A percentile compares a stretch with the other conserved stretches of the same genome.
phyloP scores from a whole-genome alignment of 2,888 invertebrate species.

The Erebia ligea region DNA sequence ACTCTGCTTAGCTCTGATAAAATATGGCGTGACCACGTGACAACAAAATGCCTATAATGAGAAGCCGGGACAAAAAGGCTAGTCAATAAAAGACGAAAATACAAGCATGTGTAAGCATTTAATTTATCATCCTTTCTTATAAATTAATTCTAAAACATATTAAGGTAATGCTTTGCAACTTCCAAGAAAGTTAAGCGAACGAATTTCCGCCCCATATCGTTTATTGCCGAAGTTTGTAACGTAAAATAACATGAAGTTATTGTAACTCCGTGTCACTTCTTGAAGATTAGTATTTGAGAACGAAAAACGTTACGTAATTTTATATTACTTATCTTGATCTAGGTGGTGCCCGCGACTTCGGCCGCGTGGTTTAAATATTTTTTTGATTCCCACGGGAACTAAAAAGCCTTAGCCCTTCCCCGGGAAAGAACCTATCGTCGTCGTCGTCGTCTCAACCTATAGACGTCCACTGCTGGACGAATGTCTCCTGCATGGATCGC shows the following conservation, averaged over 20 bases:
- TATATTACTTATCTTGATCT: neutral
- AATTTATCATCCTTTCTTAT: slow-evolving; percentile 13
- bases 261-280: slow-evolving; percentile 9
- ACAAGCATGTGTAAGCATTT: slow-evolving; percentile 1
- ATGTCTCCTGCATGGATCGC: no score
- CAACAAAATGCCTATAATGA: no score
- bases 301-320: neutral
- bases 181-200: slow-evolving; percentile 29
- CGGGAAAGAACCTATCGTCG: no score
- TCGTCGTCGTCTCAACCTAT: no score
- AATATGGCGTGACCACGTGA: no score
- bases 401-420: no score
- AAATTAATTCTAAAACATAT: slow-evolving; percentile 25
- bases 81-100: neutral
- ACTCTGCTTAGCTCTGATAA: no score
- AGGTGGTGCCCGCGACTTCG: no score
- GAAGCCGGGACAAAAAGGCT: neutral
- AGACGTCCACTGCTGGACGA: no score
- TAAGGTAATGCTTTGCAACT: slow-evolving; percentile 29
- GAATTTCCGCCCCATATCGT: slow-evolving; percentile 33
- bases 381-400: no score
- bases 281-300: neutral
- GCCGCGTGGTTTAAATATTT: no score
- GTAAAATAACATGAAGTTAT: slow-evolving; percentile 20
- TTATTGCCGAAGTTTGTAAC: slow-evolving; percentile 35